These are phyloP conservation scores for Drosophila nigricruria DNA, from an alignment of 2,888 invertebrate species.

Conservation along the genomic window DNA sequence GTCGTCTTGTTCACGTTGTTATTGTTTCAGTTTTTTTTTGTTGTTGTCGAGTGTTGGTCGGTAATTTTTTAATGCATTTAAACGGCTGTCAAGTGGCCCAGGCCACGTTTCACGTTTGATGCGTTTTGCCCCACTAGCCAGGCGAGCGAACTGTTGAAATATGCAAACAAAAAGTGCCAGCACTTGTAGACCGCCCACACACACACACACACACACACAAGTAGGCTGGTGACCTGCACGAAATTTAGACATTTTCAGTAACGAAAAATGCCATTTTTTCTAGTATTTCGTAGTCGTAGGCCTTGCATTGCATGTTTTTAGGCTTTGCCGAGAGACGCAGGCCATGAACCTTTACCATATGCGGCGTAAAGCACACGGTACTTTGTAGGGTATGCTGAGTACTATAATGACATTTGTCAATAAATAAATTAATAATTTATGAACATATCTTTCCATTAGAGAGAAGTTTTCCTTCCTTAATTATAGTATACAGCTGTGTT, in stretches of 20 bases:
- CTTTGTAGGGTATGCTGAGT: neutral
- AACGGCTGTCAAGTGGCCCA: slow-evolving; percentile 77
- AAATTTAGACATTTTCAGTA: slow-evolving; percentile 67
- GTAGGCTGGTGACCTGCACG: slow-evolving; percentile 20
- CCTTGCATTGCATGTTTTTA: slow-evolving; percentile 48
- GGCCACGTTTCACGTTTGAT: slow-evolving; percentile 29
- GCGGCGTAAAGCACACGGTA: slow-evolving; percentile 28
- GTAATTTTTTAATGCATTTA: slow-evolving; percentile 78
- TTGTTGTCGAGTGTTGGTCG: slow-evolving; percentile 43
- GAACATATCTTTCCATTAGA: too few species aligned
- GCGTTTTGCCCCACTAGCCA: slow-evolving; percentile 39
- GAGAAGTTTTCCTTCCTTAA: too few species aligned
- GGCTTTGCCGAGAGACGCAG: slow-evolving; percentile 12
- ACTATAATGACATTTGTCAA: neutral
- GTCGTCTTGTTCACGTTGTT: slow-evolving; percentile 28
- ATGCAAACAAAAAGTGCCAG: slow-evolving; percentile 60
- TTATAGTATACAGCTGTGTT: too few species aligned
- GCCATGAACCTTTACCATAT: slow-evolving; percentile 11
- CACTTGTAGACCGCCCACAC: slow-evolving; percentile 30
- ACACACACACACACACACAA: slow-evolving; percentile 10
- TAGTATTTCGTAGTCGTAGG: slow-evolving; percentile 35
- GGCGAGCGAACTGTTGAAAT: slow-evolving; percentile 51
- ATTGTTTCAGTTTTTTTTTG: slow-evolving; percentile 10
- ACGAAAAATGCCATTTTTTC: slow-evolving; percentile 45
- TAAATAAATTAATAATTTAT: neutral